Evolutionary conservation across 2,113 vertebrate genomes (phyloP).

Genomic region (Tinamus guttatus): DNA sequence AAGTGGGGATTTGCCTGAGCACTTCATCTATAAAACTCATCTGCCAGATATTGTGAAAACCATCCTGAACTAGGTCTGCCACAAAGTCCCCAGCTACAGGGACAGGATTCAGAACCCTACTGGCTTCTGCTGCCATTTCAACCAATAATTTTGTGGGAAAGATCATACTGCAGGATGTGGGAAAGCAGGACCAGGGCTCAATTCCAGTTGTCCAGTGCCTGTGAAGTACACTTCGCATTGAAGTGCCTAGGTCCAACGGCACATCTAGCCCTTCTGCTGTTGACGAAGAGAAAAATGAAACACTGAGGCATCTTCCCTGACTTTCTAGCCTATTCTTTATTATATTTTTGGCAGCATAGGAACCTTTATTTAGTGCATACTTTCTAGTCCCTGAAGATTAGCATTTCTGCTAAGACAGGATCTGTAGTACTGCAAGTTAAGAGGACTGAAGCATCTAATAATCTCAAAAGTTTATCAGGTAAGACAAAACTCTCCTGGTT

Average conservation of each 20-base stretch:
- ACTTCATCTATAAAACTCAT: neutral
- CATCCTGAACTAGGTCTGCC: neutral
- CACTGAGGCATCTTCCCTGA: neutral
- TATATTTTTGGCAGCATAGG: neutral
- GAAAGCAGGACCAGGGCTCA: slow-evolving; percentile 20
- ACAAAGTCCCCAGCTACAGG: neutral
- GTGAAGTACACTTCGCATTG: neutral
- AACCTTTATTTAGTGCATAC: neutral
- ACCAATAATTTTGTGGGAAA: neutral
- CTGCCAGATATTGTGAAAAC: neutral
- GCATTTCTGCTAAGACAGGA: neutral
- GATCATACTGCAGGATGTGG: slow-evolving; percentile 35
- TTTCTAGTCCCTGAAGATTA: neutral
- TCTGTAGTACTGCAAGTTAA: neutral
- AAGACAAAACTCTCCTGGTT: neutral
- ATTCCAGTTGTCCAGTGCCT: slow-evolving; percentile 33
- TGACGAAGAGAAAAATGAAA: neutral
- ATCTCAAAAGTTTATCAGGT: neutral
- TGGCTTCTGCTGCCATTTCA: neutral
- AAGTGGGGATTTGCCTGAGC: neutral
- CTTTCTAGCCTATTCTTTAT: neutral
- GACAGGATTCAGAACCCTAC: neutral
- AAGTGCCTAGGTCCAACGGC: neutral
- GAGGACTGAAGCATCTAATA: neutral
- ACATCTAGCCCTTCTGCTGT: neutral